A percentile compares a stretch with the other conserved stretches of the same genome.
These are phyloP conservation scores for Neomorphus geoffroyi DNA, from an alignment of 2,797 vertebrate species.

Conservation along the genomic window DNA sequence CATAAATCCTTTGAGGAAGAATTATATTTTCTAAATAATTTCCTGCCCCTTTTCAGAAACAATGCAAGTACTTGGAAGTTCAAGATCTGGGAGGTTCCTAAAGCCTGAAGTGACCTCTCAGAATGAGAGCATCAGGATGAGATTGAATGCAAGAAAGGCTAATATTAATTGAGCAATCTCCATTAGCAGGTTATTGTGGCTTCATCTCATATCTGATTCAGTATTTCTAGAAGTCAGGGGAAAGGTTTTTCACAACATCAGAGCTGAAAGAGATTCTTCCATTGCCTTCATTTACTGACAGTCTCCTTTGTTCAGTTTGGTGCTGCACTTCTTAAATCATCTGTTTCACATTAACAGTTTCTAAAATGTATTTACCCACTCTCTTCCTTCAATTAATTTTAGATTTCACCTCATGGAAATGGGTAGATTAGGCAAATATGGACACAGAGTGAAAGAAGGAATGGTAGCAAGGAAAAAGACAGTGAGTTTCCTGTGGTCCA, in stretches of 20 bases:
- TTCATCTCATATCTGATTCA: neutral
- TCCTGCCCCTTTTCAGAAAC: conserved; percentile 19
- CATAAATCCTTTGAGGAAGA: conserved; percentile 9
- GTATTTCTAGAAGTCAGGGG: neutral
- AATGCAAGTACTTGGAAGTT: neutral
- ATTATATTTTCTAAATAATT: neutral
- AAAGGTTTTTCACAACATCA: neutral
- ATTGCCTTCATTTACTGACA: neutral
- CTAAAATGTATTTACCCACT: neutral
- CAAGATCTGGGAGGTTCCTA: neutral
- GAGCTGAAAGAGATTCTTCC: neutral
- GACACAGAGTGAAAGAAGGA: neutral
- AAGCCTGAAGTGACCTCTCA: conserved; percentile 8
- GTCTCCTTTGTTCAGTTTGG: neutral
- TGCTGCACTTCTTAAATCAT: neutral
- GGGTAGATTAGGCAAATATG: neutral
- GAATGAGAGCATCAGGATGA: neutral
- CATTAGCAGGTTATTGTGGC: neutral
- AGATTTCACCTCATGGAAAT: neutral
- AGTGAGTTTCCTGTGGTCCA: neutral
- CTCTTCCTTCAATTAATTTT: neutral
- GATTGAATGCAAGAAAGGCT: neutral
- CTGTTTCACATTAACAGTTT: neutral
- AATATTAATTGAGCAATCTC: neutral
- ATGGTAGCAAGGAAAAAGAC: neutral